A percentile compares a stretch with the other conserved stretches of the same genome.
Conservation (phyloP, 2,113 vertebrate species). For the Daubentonia madagascariensis region DNA sequence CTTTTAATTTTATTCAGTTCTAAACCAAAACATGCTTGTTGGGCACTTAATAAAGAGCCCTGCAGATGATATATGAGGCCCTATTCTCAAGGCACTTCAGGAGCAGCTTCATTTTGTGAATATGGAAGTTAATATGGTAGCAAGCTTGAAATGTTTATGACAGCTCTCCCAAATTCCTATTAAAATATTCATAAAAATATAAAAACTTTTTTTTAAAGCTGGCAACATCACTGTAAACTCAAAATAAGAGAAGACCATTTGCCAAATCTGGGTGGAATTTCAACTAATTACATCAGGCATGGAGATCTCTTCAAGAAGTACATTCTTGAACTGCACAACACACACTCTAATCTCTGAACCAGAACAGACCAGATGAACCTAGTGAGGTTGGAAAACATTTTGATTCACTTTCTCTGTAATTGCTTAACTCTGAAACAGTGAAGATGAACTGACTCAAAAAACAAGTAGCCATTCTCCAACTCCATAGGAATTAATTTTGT, state of each 20-base stretch:
- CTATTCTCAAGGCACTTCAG: background rate
- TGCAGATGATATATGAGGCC: background rate
- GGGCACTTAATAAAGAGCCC: background rate
- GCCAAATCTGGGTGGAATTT: conserved; percentile 5
- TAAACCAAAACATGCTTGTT: background rate
- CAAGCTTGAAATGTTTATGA: background rate
- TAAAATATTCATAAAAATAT: conserved; percentile 39
- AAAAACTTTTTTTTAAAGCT: background rate
- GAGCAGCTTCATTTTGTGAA: background rate
- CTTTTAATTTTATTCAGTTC: conserved; percentile 6
- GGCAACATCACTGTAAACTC: background rate
- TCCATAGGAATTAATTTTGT: background rate
- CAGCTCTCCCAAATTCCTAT: background rate
- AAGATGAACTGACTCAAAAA: background rate
- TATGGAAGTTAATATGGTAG: background rate
- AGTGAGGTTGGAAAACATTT: background rate
- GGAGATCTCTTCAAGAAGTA: background rate
- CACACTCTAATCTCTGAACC: conserved; percentile 2
- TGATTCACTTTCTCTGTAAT: background rate
- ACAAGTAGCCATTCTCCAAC: background rate
- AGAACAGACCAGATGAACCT: background rate
- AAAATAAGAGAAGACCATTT: conserved; percentile 19
- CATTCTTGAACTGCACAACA: background rate
- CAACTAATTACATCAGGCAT: background rate
- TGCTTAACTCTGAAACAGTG: background rate